These are phyloP conservation scores for Coranthus polyacanthus DNA, from an alignment of 2,797 vertebrate species.

Conservation along the genomic window DNA sequence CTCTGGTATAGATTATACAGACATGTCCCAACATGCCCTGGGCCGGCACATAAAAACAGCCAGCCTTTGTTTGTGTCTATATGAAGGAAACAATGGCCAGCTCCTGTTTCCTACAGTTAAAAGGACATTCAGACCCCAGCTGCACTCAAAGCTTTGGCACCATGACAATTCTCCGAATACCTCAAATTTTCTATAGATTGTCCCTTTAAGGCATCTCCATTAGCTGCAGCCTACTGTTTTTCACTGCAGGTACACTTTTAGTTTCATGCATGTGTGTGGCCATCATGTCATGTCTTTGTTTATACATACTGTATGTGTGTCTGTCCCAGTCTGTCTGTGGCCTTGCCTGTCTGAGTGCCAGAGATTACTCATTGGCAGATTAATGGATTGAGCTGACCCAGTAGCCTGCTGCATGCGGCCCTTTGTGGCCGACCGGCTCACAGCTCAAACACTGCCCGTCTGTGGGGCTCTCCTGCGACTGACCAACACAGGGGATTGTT, in stretches of 20 bases:
- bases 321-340: constrained; percentile 60
- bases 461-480: constrained; percentile 56
- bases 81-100: constrained; percentile 75
- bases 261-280: neutral
- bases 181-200: constrained; percentile 42
- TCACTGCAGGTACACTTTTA: neutral
- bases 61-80: constrained; percentile 65
- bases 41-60: constrained; percentile 65
- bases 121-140: constrained; percentile 74
- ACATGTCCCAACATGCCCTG: constrained; percentile 74
- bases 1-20: constrained; percentile 54
- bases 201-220: constrained; percentile 21
- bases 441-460: constrained; percentile 62
- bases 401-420: constrained; percentile 74
- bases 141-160: constrained; percentile 66
- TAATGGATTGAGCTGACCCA: constrained; percentile 85
- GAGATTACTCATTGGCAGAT: constrained; percentile 85
- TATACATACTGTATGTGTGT: constrained; percentile 36
- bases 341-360: constrained; percentile 75
- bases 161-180: constrained; percentile 57
- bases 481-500: constrained; percentile 50
- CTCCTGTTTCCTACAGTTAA: constrained; percentile 75
- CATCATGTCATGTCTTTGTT: constrained; percentile 2
- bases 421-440: constrained; percentile 70
- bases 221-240: constrained; percentile 5